Conservation (phyloP, 2,888 invertebrate genomes). For the Anticlea derivata region DNA sequence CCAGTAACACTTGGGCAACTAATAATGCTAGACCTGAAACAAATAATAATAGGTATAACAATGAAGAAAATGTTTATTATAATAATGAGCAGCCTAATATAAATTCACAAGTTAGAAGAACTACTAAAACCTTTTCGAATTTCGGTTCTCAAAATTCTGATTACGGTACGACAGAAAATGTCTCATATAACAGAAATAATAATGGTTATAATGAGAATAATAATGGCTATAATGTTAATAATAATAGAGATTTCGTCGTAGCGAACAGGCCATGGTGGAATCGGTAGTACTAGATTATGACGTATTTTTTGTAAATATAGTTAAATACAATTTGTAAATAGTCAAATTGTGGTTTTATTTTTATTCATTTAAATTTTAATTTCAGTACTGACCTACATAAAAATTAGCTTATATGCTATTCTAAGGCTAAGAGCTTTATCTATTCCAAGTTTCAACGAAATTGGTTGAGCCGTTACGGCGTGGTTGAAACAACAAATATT, state of each 20-base stretch:
- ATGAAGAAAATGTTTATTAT: conserved; percentile 11
- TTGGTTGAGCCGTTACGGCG: too few relatives aligned
- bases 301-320: conserved; percentile 19
- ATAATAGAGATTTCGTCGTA: conserved; percentile 4
- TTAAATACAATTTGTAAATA: conserved; percentile 10
- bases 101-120: not conserved
- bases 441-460: too few relatives aligned
- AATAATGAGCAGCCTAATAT: conserved; percentile 8
- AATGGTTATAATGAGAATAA: conserved; percentile 26
- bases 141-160: conserved; percentile 16
- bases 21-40: not conserved
- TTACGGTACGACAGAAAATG: conserved; percentile 19
- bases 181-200: conserved; percentile 18
- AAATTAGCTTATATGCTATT: too few relatives aligned
- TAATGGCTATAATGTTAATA: conserved; percentile 17
- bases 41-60: conserved; percentile 9
- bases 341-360: not conserved
- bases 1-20: not conserved
- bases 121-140: conserved; percentile 8
- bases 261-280: conserved; percentile 26
- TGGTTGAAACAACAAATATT: too few relatives aligned
- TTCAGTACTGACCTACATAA: too few relatives aligned
- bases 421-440: too few relatives aligned
- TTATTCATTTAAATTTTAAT: too few relatives aligned
- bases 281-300: conserved; percentile 9